Base-by-base conservation (phyloP, 2,797 vertebrate species). In the Jordanella pulchra region DNA sequence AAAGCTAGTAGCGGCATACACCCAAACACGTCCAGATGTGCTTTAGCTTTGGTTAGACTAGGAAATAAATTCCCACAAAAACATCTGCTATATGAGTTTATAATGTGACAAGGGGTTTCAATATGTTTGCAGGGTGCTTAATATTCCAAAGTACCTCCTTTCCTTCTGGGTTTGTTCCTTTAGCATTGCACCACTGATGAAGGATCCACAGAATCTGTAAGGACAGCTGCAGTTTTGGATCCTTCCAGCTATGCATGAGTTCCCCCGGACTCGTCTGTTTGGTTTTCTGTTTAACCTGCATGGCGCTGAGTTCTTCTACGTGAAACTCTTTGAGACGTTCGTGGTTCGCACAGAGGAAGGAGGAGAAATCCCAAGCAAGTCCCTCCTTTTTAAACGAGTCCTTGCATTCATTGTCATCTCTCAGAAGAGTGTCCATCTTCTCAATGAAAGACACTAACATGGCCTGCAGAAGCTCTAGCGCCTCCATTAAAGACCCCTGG, bases 191-290 rank as follows among this genome's bases (percentile, higher is more conserved):
- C 96, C 96, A 97, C 82, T 94, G 92, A 83, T 97, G 96, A 65
- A 99, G 94, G 84, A 98, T 95, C 95, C 96, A 95, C 67, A 96
- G 94, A 74, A 99, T 95, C 90, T 98, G 96, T 91, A 98, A 85
- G 54, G 94, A 96, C 28, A 98, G 95, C 60, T 94, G 90, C 72
- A 95, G 91, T 69, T 97, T 96, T 63, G 95, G 89, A 68, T 97
- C 95, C 93, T 73, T 82, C 73, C 78, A 78, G 78, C 69, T 79
- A 47, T 80, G 64, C 7, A 55, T 15, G 2, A 73, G 25, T 56
- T 21, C 89, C 76, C 69, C 55, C 69, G 72, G 79, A 64, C 74
- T 70, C 11, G 0, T 63, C 66, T 82, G 86, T 53, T 82, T 82
- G 3, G 71, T 82, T 67, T 75, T 77, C 32, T 92, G 84, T 70